Conservation (phyloP, 2,888 invertebrate genomes). For the Hydropsyche betteni region DNA sequence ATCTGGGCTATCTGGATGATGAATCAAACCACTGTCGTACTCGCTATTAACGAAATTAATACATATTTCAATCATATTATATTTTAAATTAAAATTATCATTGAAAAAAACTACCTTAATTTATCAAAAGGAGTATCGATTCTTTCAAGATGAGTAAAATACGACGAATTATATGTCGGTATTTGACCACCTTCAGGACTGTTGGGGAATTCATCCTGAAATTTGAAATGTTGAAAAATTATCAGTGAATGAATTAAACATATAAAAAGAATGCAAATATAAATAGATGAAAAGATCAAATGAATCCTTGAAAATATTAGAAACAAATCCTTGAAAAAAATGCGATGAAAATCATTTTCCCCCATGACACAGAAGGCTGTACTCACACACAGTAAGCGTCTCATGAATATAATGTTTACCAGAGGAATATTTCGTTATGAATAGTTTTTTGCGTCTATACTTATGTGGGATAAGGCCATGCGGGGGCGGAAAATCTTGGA, state of each 20-base stretch:
- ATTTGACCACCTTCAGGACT: conserved; percentile 63
- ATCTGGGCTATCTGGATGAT: conserved; percentile 42
- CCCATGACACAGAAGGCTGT: too few relatives aligned
- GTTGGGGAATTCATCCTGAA: conserved; percentile 54
- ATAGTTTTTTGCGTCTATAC: too few relatives aligned
- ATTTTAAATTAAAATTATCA: background rate
- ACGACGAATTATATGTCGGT: conserved; percentile 60
- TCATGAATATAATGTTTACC: too few relatives aligned
- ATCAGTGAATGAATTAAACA: background rate
- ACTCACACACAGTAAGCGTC: too few relatives aligned
- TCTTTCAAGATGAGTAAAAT: conserved; percentile 51
- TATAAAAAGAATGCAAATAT: background rate
- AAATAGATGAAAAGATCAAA: too few relatives aligned
- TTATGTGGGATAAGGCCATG: too few relatives aligned
- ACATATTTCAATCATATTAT: background rate
- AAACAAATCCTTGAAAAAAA: too few relatives aligned
- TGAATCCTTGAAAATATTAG: too few relatives aligned
- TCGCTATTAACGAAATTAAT: background rate
- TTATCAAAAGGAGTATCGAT: conserved; percentile 57
- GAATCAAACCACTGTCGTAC: conserved; percentile 3
- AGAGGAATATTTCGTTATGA: too few relatives aligned
- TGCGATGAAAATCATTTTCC: too few relatives aligned
- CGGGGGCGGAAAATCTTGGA: background rate
- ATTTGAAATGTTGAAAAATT: background rate
- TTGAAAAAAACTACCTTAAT: conserved; percentile 57